Evolutionary conservation across 2,888 invertebrate species (phyloP), one percentile per base, ranked within the genome.

Genomic region (Zygaena filipendulae): DNA sequence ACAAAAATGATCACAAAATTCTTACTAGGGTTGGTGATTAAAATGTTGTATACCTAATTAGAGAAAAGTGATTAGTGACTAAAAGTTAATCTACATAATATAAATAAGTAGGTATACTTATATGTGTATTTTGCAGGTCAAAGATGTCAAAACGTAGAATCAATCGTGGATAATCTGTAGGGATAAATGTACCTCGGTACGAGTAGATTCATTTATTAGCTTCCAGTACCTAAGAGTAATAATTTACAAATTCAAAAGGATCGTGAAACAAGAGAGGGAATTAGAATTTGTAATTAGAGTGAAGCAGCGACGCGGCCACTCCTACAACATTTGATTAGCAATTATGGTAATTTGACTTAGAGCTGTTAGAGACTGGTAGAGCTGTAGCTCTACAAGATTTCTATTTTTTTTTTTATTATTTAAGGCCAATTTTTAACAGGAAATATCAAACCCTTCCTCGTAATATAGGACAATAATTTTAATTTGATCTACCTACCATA

Each of bases 301-400:
- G 62, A 56, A 59, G 63, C 62, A 54, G 59, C 58, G 53, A 56
- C 57, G 59, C 55, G 54, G 61, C 62, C 58, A 61, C 67, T 67
- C 67, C 66, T 64, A 69, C 71, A 68, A 68, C 74, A 67, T 77
- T 77, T 79, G 77, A 77, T 79, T 77, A 79, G 67, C 74, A 74
- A 79, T 79, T 79, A 79, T 77, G 77, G 59, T 72, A 79, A 79
- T 79, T 71, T 64, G 67, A 67, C 72, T 77, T 64, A 68, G 69
- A 72, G 68, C 68, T n/a, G n/a, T n/a, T n/a, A 66, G 71, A 4
- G 16, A 6, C 16, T 4, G 70, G 70, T 72, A n/a, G n/a, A n/a
- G n/a, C n/a, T n/a, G n/a, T n/a, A n/a, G n/a, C n/a, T n/a, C n/a
- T n/a, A 16, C 16, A 70, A 77, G 71, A 79, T 74, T 75, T 66